Evolutionary conservation across 2,113 vertebrate genomes (phyloP).

Genomic region (Egretta garzetta): DNA sequence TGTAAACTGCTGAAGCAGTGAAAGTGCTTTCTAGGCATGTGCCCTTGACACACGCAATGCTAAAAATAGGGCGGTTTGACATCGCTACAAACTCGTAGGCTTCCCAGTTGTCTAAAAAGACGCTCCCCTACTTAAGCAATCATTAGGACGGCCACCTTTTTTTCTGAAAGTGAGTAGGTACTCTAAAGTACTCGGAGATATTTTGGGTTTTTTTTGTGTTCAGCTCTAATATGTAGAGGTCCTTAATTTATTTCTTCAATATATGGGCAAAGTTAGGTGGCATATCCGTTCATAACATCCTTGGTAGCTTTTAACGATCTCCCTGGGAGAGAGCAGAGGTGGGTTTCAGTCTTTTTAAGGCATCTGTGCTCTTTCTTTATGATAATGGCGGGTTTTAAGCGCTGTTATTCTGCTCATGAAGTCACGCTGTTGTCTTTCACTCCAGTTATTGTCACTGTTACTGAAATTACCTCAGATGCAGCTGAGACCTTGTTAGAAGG

Average conservation of each 20-base stretch:
- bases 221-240: background rate
- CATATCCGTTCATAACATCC: background rate
- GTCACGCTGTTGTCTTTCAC: background rate
- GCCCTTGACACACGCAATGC: constrained; percentile 38
- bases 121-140: background rate
- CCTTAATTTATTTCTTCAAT: background rate
- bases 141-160: background rate
- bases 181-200: background rate
- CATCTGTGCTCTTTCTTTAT: background rate
- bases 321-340: background rate
- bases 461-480: background rate
- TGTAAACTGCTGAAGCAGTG: constrained; percentile 50
- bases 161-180: background rate
- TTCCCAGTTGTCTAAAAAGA: background rate
- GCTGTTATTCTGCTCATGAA: background rate
- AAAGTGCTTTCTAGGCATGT: constrained; percentile 55
- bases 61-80: constrained; percentile 35
- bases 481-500: background rate
- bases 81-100: background rate
- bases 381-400: background rate
- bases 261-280: background rate
- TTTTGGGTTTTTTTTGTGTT: background rate
- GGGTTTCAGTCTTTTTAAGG: background rate
- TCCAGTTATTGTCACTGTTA: background rate
- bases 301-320: background rate